A percentile compares a stretch with the other conserved stretches of the same genome.
These are phyloP conservation scores for Limosa lapponica DNA, from an alignment of 2,797 vertebrate species.

Conservation along the genomic window DNA sequence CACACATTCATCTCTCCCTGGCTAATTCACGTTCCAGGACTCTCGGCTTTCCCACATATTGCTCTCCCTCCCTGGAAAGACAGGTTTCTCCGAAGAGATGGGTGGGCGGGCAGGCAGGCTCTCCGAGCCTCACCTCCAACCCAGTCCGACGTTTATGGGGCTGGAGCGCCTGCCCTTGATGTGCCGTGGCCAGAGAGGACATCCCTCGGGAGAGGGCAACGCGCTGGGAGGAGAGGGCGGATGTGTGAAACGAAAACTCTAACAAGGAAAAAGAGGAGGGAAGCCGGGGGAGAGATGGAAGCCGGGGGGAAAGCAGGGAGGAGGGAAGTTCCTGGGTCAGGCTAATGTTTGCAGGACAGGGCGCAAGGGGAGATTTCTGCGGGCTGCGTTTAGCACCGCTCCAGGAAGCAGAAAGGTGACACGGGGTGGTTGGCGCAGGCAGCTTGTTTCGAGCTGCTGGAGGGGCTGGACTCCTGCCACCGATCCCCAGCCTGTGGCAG, in stretches of 20 bases:
- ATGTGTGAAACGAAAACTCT: rapidly evolving
- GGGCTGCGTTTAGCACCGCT: not conserved
- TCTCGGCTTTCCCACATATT: constrained; percentile 64
- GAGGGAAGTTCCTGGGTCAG: not conserved
- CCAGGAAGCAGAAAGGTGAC: constrained; percentile 43
- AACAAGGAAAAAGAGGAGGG: not conserved
- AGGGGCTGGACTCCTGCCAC: constrained; percentile 9
- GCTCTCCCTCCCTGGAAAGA: constrained; percentile 68
- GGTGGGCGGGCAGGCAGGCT: constrained; percentile 12
- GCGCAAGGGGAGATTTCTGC: not conserved
- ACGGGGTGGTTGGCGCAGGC: not conserved
- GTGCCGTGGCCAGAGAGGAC: not conserved
- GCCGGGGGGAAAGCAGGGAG: not conserved
- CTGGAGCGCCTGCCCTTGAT: not conserved
- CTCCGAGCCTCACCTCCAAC: not conserved
- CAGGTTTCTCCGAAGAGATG: constrained; percentile 58
- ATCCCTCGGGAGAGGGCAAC: not conserved
- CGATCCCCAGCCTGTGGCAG: not conserved
- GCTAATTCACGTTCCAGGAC: constrained; percentile 61
- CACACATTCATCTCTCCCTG: constrained; percentile 66
- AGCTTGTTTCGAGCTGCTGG: not conserved
- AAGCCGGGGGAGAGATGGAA: not conserved
- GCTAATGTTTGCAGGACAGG: not conserved
- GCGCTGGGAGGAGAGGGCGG: not conserved
- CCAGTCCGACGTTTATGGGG: not conserved